Evolutionary conservation across 1,140 invertebrate genomes (phyloP), one percentile per base, ranked within the genome.

Genomic region (Megathymus violae): DNA sequence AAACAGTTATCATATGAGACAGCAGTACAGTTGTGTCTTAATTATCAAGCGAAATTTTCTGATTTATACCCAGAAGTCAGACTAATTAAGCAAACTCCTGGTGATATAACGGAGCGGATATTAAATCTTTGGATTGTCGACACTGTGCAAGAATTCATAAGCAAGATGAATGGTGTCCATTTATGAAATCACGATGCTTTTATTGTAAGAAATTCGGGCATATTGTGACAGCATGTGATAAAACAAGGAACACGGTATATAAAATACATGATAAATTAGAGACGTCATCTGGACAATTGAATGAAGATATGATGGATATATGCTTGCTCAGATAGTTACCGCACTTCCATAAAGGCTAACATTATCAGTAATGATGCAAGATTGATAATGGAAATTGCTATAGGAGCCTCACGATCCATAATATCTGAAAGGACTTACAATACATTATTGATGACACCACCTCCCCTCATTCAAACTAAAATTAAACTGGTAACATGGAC

Each of bases 171-270:
- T 46, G 60, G n/a, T 72, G 70, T 56, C 36, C 52, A 14, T 72
- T 72, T 34, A 47, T 34, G 7, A 67, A 62, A 40, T 64, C 67
- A 16, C 64, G 44, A 17, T 69, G 67, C 40, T 74, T 44, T 59
- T 67, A 67, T 46, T 74, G 71, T 50, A 67, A 72, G 19, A 58
- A 46, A 10, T 54, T 36, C 50, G 69, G 69, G 3, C 69, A 72
- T 44, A 65, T 72, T 36, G 62, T 63, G 3, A 31, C 64, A n/a
- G 71, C 62, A 25, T 73, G 67, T 48, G 31, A 11, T 19, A 65
- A 70, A 44, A 67, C 46, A 36, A 15, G 27, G 11, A 44, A 16
- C 9, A 67, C 54, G 14, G 60, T 63, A 7, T 54, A 72, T 14
- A 51, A 61, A 17, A 13, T 64, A n/a, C 47, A 48, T 17, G 41